Base-by-base conservation (phyloP, 2,888 invertebrate species). In the Heliconius aoede region DNA sequence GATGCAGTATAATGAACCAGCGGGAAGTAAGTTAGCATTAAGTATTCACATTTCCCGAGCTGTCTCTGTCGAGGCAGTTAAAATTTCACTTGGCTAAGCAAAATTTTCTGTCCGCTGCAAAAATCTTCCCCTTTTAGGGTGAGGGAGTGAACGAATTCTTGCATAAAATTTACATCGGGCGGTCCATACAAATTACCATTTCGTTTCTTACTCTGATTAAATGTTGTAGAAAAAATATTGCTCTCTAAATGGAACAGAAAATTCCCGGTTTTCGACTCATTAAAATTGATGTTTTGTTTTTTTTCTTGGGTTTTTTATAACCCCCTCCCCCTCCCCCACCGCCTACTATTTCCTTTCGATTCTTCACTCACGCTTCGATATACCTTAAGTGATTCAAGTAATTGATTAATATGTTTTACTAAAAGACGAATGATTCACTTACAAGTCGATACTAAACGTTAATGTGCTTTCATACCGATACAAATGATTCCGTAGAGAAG, bases 221-320 rank as follows among this genome's bases (percentile, higher is more conserved):
- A 94, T 93, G 94, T 93, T 93, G 91, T 93, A 94, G 94, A 94
- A 94, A 94, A 94, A 93, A 93, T 93, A 93, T 93, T 93, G 93
- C 91, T 89, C 88, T 90, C 91, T 87, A 92, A 94, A 93, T 92
- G 92, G 91, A 89, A 90, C 88, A 90, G 93, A 92, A 93, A 91
- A 92, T 92, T 90, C 90, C 90, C 88, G 91, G 91, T 92, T 93
- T 93, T 91, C 87, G 90, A 91, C 90, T 93, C 92, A 92, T 93
- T 92, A 93, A 92, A 92, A 93, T 92, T 92, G 89, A 90, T 91
- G 91, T 91, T 91, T 89, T 90, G 88, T 89, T 90, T 90, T 90
- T 32, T 65, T 24, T 13, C 24, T 40, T 36, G 26, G 24, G 24
- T 24, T 64, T 32, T 15, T 89, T 86, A 60, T 61, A 24, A 36